Percentiles rank a stretch among this genome's conserved stretches.
These are phyloP conservation scores for Gavia stellata DNA, from an alignment of 2,113 vertebrate genomes.

Conservation along the genomic window DNA sequence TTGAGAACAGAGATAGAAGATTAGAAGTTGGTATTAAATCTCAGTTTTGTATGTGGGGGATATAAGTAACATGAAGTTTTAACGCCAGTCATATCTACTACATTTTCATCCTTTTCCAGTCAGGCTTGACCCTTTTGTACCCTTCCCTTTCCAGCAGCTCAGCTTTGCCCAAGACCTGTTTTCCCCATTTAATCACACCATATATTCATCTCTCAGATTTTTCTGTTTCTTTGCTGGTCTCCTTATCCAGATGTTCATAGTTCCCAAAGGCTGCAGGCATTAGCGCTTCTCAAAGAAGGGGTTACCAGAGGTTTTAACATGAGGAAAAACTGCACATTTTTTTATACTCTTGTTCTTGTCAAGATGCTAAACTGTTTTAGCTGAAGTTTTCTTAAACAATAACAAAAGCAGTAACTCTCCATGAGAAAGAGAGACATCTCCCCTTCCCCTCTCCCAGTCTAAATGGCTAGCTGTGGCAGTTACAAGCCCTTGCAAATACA, in stretches of 20 bases:
- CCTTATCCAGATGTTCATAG: neutral
- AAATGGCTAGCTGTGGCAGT: neutral
- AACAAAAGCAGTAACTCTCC: neutral
- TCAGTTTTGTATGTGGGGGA: neutral
- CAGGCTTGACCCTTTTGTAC: neutral
- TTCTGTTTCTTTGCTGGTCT: neutral
- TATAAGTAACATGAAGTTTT: neutral
- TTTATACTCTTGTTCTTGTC: neutral
- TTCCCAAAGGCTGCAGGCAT: neutral
- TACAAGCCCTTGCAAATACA: neutral
- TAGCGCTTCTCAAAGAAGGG: neutral
- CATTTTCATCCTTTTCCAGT: neutral
- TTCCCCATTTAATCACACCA: neutral
- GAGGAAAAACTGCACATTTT: neutral
- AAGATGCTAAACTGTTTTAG: neutral
- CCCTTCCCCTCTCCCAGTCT: neutral
- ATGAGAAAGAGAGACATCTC: neutral
- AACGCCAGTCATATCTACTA: neutral
- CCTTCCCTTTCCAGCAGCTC: neutral
- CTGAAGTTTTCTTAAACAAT: neutral
- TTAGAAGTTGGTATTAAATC: neutral
- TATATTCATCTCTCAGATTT: neutral
- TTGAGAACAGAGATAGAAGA: neutral
- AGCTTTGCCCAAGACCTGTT: neutral
- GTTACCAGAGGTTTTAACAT: neutral